Evolutionary conservation across 1,140 invertebrate species (phyloP).

Genomic region (Hyles vespertilio): DNA sequence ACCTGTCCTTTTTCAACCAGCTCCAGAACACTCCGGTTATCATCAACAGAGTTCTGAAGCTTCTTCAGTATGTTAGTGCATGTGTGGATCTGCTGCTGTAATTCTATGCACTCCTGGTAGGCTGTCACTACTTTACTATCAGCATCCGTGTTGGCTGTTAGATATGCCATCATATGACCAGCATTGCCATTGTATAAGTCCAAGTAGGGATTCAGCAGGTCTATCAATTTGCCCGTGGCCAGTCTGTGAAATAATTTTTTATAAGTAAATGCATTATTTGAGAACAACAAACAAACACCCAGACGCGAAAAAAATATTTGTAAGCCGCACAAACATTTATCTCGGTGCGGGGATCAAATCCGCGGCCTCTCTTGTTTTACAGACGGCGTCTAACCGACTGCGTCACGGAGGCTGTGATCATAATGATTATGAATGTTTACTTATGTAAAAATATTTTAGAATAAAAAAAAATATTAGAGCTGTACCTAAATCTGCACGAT

Average conservation of each 20-base stretch:
- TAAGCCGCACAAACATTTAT: too few species aligned
- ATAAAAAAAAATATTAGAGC: too few species aligned
- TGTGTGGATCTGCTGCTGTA: slow-evolving; percentile 69
- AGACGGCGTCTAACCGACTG: too few species aligned
- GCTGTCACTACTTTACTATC: slow-evolving; percentile 84
- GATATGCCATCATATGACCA: slow-evolving; percentile 87
- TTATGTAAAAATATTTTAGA: neutral
- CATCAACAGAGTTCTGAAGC: slow-evolving; percentile 45
- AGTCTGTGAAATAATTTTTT: slow-evolving; percentile 78
- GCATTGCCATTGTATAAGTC: slow-evolving; percentile 86
- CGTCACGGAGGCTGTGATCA: too few species aligned
- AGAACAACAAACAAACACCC: neutral
- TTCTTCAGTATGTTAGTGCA: slow-evolving; percentile 61
- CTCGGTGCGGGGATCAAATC: too few species aligned
- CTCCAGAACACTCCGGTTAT: slow-evolving; percentile 41
- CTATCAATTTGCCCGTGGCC: slow-evolving; percentile 87
- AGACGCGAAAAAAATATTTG: too few species aligned
- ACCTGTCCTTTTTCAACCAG: slow-evolving; percentile 42
- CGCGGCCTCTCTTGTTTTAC: too few species aligned
- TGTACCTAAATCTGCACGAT: slow-evolving; percentile 63
- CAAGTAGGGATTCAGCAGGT: slow-evolving; percentile 84
- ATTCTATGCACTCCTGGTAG: slow-evolving; percentile 82
- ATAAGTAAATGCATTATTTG: neutral
- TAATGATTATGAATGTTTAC: too few species aligned
- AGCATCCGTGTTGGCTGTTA: slow-evolving; percentile 81